Evolutionary conservation across 2,888 invertebrate species (phyloP), one percentile per base, ranked within the genome.

Genomic region (Andrena bicolor): DNA sequence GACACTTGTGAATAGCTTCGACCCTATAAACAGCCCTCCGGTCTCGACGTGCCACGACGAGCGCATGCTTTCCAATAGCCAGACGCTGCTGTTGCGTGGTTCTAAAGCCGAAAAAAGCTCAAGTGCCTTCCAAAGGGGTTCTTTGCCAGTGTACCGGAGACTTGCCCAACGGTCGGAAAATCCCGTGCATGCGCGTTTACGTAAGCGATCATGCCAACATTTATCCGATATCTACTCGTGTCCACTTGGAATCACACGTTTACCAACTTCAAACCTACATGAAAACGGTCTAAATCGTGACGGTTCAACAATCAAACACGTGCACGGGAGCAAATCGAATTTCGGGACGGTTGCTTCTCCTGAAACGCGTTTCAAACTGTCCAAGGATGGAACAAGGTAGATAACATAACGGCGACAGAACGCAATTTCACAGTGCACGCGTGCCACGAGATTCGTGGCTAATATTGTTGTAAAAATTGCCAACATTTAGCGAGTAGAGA

Each of bases 61-160:
- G n/a, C 56, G 63, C 20, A 20, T 41, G 10, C 23, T 23, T 26
- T 41, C 63, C 78, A 56, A 73, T 81, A 60, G 64, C 49, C 73
- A 66, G 71, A 51, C 68, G 64, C 68, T 26, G 28, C 56, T 56
- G 64, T 68, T 49, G 28, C 28, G 41, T 20, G 26, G 10, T 69
- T 58, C 58, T 20, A 69, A 81, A 58, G 69, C 48, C 76, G 71
- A 76, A 76, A 73, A 72, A 72, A 58, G 26, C 58, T 78, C 81
- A 64, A 78, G 81, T 48, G 51, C 51, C 60, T 51, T 53, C 20
- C 2, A 64, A 60, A 69, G 58, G 16, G 71, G 20, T 30, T 26
- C 69, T 64, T 64, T 28, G 48, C 64, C 16, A n/a, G n/a, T 1
- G 56, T 8, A 32, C 32, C 16, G n/a, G 13, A 75, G 60, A 13